phyloP scores from a whole-genome alignment of 2,113 vertebrate species.

The Amblyopsis rosae region DNA sequence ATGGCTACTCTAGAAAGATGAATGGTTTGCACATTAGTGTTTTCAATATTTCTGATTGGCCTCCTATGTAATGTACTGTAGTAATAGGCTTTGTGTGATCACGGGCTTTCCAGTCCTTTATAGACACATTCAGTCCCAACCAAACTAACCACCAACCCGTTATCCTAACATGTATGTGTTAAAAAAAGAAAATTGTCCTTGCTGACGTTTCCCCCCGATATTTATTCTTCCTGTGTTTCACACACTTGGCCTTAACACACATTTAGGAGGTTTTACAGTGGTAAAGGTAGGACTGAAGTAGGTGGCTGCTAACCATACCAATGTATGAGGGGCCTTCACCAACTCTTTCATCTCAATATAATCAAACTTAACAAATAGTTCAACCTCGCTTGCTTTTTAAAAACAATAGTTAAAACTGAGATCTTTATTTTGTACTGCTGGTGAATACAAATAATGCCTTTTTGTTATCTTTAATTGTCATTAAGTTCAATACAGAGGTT shows the following conservation, averaged over 20 bases:
- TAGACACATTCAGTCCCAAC: conserved; percentile 17
- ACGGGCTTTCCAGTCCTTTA: conserved; percentile 25
- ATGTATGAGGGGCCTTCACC: background rate
- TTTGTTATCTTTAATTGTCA: conserved; percentile 7
- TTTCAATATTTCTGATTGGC: conserved; percentile 47
- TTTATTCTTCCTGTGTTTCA: background rate
- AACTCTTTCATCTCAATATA: background rate
- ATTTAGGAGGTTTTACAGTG: conserved; percentile 70
- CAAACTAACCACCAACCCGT: too few species aligned
- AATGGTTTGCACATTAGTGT: conserved; percentile 54
- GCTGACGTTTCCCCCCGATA: background rate
- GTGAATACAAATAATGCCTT: background rate
- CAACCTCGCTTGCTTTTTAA: too few species aligned
- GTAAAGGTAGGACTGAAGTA: conserved; percentile 22
- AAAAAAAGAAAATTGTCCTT: too few species aligned
- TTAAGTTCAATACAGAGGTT: background rate
- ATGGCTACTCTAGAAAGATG: conserved; percentile 1
- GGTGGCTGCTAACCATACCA: conserved; percentile 2
- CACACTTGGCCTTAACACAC: conserved; percentile 72
- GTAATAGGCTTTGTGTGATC: conserved; percentile 23
- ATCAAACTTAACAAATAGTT: background rate
- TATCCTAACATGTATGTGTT: too few species aligned
- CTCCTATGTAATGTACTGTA: conserved; percentile 43
- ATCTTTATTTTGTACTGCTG: background rate
- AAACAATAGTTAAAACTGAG: too few species aligned